Evolutionary conservation across 2,888 invertebrate genomes (phyloP), one percentile per base, ranked within the genome.

Genomic region (Troides oblongomaculatus): DNA sequence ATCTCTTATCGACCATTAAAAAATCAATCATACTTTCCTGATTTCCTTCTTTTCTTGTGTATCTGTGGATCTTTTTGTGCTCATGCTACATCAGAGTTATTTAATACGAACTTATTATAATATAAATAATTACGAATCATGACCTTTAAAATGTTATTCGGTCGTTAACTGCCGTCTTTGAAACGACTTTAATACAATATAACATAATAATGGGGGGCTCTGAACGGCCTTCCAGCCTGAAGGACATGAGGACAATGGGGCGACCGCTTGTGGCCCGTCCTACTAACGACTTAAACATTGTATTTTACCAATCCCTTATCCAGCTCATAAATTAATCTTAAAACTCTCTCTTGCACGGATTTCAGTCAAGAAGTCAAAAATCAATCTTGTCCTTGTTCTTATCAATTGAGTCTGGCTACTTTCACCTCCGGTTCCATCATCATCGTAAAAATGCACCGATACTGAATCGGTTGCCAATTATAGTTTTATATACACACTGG

Each of bases 221-320:
- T 79, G 79, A 81, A 74, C 79, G 86, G 79, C 88, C 88, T 88
- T 85, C 84, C 75, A 79, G 76, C 71, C 72, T 81, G 87, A 87
- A 89, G 88, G 90, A 84, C 89, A 75, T 69, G 56, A 71, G 84
- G 81, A 88, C 89, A 89, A 90, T 84, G 83, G 83, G 76, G 75
- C 77, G 79, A 78, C 78, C 81, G 83, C 79, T 79, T 77, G 73
- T 72, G 73, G 74, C 74, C 78, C 80, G 78, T 79, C 75, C 76
- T 77, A 71, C 74, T 70, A 81, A 87, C 84, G 81, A 84, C 81
- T 77, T 76, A 21, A 69, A 73, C 78, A 81, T 75, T 79, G 74
- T 83, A 82, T 84, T 85, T 79, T 81, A 73, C 73, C 56, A 67
- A 63, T 67, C 74, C 74, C 78, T 80, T 77, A 84, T 81, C 74